Evolutionary conservation across 2,113 vertebrate species (phyloP).

Genomic region (Copsychus sechellarum): DNA sequence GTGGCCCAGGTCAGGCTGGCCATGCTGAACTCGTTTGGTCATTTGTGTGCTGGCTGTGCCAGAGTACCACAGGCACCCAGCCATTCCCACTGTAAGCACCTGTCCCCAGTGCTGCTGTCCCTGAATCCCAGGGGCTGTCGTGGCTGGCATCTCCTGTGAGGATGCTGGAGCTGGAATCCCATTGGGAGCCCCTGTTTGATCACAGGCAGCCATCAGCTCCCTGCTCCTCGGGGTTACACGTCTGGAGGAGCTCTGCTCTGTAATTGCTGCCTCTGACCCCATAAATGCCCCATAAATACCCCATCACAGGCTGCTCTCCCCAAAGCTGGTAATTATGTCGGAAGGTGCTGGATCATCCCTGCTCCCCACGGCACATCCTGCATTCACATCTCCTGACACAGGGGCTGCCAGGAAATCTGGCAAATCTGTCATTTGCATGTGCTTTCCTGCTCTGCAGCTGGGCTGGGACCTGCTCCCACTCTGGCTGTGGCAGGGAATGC

Average conservation of each 20-base stretch:
- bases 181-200: not conserved
- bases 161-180: not conserved
- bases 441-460: not conserved
- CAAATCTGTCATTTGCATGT: conserved; percentile 12
- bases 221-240: not conserved
- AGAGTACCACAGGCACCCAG: not conserved
- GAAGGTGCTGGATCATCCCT: not conserved
- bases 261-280: conserved; percentile 46
- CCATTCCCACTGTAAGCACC: not conserved
- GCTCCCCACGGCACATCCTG: not conserved
- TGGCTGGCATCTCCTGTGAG: not conserved
- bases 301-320: not conserved
- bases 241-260: not conserved
- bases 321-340: not conserved
- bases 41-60: not conserved
- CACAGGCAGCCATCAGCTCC: not conserved
- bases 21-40: fast-evolving
- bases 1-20: not conserved
- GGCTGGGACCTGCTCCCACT: not conserved
- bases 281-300: conserved; percentile 56
- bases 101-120: not conserved
- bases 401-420: conserved; percentile 19
- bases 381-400: conserved; percentile 26
- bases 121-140: not conserved
- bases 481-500: not conserved